These are phyloP conservation scores for Chymomyza procnemis DNA, from an alignment of 2,888 invertebrate species.

Conservation along the genomic window DNA sequence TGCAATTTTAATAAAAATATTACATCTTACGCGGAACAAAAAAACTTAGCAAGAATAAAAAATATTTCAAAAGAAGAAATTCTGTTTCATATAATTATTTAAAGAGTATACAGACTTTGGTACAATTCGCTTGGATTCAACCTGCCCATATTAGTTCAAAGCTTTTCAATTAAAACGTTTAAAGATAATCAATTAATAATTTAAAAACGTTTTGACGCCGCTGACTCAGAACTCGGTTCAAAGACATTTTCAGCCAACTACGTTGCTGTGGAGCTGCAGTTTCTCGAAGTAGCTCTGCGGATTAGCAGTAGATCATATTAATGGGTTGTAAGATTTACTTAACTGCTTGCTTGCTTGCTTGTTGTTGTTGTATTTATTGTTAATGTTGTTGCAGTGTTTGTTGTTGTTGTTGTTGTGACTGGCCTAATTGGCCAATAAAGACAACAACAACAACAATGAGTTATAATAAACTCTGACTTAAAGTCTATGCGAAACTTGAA, in stretches of 20 bases:
- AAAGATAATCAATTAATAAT: conserved; percentile 72
- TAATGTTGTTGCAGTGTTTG: background rate
- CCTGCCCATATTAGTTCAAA: background rate
- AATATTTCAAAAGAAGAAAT: too few relatives aligned
- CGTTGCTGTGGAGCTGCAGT: conserved; percentile 27
- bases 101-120: background rate
- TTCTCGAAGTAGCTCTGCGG: conserved; percentile 29
- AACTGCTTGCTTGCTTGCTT: conserved; percentile 25
- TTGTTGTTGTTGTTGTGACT: conserved; percentile 40
- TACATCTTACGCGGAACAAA: too few relatives aligned
- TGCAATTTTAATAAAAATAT: too few relatives aligned
- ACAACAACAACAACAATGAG: background rate
- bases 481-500: conserved; percentile 44
- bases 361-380: background rate
- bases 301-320: conserved; percentile 63
- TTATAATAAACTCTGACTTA: conserved; percentile 14
- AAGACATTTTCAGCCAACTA: conserved; percentile 54
- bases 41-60: too few relatives aligned
- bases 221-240: conserved; percentile 59
- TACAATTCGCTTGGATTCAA: background rate
- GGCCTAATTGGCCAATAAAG: conserved; percentile 61
- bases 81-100: background rate
- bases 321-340: conserved; percentile 51
- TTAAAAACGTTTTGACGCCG: conserved; percentile 57
- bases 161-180: conserved; percentile 68